Conservation (phyloP, 2,888 invertebrate genomes). For the Polia nebulosa region DNA sequence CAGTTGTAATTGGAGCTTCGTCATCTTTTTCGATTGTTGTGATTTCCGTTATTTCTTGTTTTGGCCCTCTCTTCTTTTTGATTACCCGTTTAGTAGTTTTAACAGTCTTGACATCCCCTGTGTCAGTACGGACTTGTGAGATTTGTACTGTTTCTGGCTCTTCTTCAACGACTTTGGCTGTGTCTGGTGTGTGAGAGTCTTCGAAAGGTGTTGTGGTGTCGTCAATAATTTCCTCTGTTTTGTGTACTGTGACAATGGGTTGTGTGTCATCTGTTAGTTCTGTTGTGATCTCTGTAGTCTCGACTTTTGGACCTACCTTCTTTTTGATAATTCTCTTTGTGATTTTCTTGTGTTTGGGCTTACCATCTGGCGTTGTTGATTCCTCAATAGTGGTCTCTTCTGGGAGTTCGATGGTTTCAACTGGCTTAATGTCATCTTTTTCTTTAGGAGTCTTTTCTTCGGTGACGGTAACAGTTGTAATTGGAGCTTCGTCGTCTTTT, state of each 20-base stretch:
- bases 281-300: slow-evolving; percentile 70
- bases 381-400: slow-evolving; percentile 46
- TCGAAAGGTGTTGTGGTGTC: slow-evolving; percentile 22
- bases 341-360: neutral
- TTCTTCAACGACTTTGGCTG: slow-evolving; percentile 22
- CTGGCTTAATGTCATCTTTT: slow-evolving; percentile 31
- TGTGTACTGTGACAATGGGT: slow-evolving; percentile 63
- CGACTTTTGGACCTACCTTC: slow-evolving; percentile 48
- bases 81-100: slow-evolving; percentile 72
- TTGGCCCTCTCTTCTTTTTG: slow-evolving; percentile 71
- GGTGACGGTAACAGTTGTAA: neutral
- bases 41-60: slow-evolving; percentile 63
- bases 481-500: slow-evolving; percentile 44
- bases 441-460: neutral
- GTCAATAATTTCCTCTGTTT: slow-evolving; percentile 55
- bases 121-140: slow-evolving; percentile 65
- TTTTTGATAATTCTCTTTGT: slow-evolving; percentile 53
- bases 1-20: slow-evolving; percentile 60
- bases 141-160: slow-evolving; percentile 30
- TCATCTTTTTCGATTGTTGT: slow-evolving; percentile 61
- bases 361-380: slow-evolving; percentile 12
- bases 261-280: slow-evolving; percentile 59
- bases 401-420: slow-evolving; percentile 59
- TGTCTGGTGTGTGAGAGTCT: neutral
- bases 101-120: slow-evolving; percentile 73